Evolutionary conservation across 2,797 vertebrate species (phyloP).

Genomic region (Pipistrellus kuhlii): DNA sequence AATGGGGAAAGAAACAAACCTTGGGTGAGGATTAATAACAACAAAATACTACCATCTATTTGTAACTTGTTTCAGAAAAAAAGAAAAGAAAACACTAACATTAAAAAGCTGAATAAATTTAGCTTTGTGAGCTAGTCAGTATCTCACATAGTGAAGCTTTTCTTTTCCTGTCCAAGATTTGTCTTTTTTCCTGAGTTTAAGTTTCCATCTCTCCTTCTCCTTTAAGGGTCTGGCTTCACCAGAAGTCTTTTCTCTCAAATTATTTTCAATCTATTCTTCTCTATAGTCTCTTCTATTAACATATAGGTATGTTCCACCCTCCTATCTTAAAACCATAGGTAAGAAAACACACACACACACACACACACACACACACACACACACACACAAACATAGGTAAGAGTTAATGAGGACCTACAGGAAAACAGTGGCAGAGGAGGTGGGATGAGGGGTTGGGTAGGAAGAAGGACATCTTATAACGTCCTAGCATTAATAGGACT

Average conservation of each 20-base stretch:
- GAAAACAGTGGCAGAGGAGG: neutral
- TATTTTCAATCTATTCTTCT: neutral
- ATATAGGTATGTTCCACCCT: neutral
- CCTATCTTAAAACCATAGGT: neutral
- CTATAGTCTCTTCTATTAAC: neutral
- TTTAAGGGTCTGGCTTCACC: neutral
- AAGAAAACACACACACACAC: neutral
- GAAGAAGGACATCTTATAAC: neutral
- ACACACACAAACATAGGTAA: neutral
- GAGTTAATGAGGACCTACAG: neutral
- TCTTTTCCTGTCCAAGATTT: neutral
- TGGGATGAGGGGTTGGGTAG: neutral
- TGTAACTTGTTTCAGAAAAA: constrained; percentile 7
- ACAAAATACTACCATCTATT: constrained; percentile 2
- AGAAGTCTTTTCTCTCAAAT: neutral
- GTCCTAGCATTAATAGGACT: neutral
- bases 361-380: no score
- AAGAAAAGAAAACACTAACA: neutral
- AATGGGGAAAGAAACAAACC: neutral
- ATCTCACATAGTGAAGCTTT: constrained; percentile 18
- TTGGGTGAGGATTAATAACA: neutral
- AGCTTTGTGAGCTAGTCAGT: neutral
- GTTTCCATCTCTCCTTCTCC: neutral
- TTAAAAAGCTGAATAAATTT: neutral
- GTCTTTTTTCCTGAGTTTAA: neutral